Evolutionary conservation across 2,113 vertebrate species (phyloP).

Genomic region (Seriola quinqueradiata): DNA sequence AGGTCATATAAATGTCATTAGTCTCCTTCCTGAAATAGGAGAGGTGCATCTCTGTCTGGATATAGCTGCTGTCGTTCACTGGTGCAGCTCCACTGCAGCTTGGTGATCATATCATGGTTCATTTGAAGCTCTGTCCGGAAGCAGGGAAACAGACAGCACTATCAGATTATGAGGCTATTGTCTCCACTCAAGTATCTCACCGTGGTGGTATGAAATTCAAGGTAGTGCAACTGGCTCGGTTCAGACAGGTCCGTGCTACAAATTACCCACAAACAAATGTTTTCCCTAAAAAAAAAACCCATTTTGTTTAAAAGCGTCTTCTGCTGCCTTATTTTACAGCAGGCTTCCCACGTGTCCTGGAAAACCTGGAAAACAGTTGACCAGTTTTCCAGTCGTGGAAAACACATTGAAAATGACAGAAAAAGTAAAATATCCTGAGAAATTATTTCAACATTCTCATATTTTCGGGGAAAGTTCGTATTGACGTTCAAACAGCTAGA

Average conservation of each 20-base stretch:
- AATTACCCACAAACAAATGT: slow-evolving; percentile 4
- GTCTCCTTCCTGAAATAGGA: slow-evolving; percentile 73
- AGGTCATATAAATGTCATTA: slow-evolving; percentile 68
- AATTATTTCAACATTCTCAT: no score
- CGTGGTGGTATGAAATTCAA: slow-evolving; percentile 27
- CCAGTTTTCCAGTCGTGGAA: no score
- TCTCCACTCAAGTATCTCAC: slow-evolving; percentile 41
- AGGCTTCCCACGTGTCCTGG: no score
- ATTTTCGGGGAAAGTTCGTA: no score
- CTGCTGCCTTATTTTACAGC: not conserved
- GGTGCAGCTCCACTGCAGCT: slow-evolving; percentile 53
- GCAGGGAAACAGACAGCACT: slow-evolving; percentile 53
- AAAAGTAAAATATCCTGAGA: no score
- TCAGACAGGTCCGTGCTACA: slow-evolving; percentile 7
- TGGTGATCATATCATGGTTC: slow-evolving; percentile 61
- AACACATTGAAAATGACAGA: no score
- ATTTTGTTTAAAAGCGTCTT: no score
- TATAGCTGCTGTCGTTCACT: slow-evolving; percentile 31
- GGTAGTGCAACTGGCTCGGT: not conserved
- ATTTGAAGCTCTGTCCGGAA: slow-evolving; percentile 67
- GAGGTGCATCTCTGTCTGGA: slow-evolving; percentile 54
- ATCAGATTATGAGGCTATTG: slow-evolving; percentile 66
- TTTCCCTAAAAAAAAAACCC: no score
- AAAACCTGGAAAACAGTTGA: no score
- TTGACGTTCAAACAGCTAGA: no score